These are phyloP conservation scores for Euthynnus affinis DNA, from an alignment of 2,797 vertebrate genomes.

Conservation along the genomic window DNA sequence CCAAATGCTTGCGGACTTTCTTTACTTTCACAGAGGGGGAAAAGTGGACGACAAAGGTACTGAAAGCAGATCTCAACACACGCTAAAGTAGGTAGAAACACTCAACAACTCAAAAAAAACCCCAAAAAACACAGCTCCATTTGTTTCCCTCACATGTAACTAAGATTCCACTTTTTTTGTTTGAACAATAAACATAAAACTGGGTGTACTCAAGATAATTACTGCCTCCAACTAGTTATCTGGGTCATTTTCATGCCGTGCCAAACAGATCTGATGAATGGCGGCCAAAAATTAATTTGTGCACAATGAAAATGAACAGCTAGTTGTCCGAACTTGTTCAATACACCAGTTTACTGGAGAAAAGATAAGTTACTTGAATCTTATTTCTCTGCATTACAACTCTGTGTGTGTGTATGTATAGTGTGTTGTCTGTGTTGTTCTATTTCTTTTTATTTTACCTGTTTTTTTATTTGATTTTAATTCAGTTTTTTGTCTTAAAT, in stretches of 20 bases:
- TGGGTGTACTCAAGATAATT: conserved; percentile 50
- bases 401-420: not conserved
- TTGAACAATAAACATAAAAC: conserved; percentile 34
- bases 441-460: not conserved
- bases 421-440: not conserved
- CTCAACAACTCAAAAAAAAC: not conserved
- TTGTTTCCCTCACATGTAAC: conserved; percentile 34
- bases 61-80: conserved; percentile 21
- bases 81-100: not conserved
- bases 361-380: not conserved
- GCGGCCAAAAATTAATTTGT: conserved; percentile 40
- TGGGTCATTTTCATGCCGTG: conserved; percentile 68
- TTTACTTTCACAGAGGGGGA: conserved; percentile 9
- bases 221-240: conserved; percentile 49
- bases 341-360: not conserved
- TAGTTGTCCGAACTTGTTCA: not conserved
- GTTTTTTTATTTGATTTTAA: not conserved
- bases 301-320: conserved; percentile 26
- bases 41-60: conserved; percentile 15
- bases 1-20: conserved; percentile 29
- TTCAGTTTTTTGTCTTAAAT: not conserved
- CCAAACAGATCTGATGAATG: conserved; percentile 58
- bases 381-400: not conserved
- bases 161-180: not conserved
- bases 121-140: conserved; percentile 19